These are phyloP conservation scores for Megathymus violae DNA, from an alignment of 1,140 invertebrate genomes.

Conservation along the genomic window DNA sequence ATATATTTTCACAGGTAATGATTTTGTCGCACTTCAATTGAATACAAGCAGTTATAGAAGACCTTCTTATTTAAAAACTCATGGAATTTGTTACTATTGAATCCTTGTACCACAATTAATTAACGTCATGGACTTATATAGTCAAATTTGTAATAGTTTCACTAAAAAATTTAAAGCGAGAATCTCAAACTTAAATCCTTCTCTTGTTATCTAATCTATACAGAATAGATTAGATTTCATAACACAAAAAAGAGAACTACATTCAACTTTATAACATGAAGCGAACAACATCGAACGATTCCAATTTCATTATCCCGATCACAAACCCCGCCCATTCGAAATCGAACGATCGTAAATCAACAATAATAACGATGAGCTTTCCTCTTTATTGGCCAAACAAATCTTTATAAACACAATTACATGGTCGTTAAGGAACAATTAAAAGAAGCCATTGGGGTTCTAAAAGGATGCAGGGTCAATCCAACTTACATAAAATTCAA, in stretches of 20 bases:
- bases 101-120: too few relatives aligned
- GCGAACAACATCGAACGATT: slow-evolving; percentile 61
- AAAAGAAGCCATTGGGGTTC: slow-evolving; percentile 58
- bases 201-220: neutral
- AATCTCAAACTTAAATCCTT: neutral
- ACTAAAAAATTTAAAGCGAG: too few relatives aligned
- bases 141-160: too few relatives aligned
- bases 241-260: slow-evolving; percentile 21
- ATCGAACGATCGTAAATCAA: slow-evolving; percentile 70
- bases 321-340: slow-evolving; percentile 56
- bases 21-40: too few relatives aligned
- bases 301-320: slow-evolving; percentile 70
- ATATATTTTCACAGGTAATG: too few relatives aligned
- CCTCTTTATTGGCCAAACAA: slow-evolving; percentile 71
- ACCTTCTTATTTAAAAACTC: too few relatives aligned
- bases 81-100: too few relatives aligned
- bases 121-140: too few relatives aligned
- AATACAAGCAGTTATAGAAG: too few relatives aligned
- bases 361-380: slow-evolving; percentile 67
- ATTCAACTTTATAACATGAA: slow-evolving; percentile 49
- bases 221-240: neutral
- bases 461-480: slow-evolving; percentile 34
- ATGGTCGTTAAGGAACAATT: slow-evolving; percentile 68
- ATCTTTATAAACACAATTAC: slow-evolving; percentile 77
- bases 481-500: slow-evolving; percentile 36